Base-by-base conservation (phyloP, 2,888 invertebrate species). In the Onchidella celtica region DNA sequence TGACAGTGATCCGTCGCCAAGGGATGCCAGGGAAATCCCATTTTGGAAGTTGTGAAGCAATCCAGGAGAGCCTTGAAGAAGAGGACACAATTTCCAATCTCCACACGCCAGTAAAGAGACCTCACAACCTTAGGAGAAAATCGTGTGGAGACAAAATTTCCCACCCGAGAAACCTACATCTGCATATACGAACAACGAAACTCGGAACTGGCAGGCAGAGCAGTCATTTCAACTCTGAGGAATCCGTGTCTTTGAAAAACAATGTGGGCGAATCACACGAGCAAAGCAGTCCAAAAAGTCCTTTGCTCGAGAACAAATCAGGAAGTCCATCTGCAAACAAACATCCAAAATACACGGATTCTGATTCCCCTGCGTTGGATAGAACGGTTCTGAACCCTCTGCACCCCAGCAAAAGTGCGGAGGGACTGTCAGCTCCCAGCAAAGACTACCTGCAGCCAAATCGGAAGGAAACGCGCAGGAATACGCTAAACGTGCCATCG, bases 91-190 rank as follows among this genome's bases (percentile, higher is more conserved):
- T 69, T 29, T 1, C 70, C 32, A 70, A 32, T 1, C n/a, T 78
- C 3, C 27, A 24, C 21, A 34, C 57, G 1, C 32, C 61, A 21
- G 34, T 34, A 1, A 73, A 24, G 21, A 47, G 29, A n/a, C 40
- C 59, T 21, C 65, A 63, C n/a, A 36, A 72, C 65, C n/a, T 61
- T 3, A 63, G 79, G 24, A 6, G 79, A 32, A 79, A 79, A 32
- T 79, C 79, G 6, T 79, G 79, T 55, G 79, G 79, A 6, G 79
- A 79, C 34, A 79, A 79, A 70, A 55, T 59, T 0, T 69, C 57
- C 0, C 77, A 77, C n/a, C 47, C 57, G n/a, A 27, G 32, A 2
- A 72, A 11, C 14, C 55, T 72, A n/a, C 57, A 72, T 21, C 32
- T 57, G 3, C 70, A 70, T 0, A 47, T 47, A 47, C 6, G 17